phyloP scores from a whole-genome alignment of 2,113 vertebrate species.

The Pandion haliaetus region DNA sequence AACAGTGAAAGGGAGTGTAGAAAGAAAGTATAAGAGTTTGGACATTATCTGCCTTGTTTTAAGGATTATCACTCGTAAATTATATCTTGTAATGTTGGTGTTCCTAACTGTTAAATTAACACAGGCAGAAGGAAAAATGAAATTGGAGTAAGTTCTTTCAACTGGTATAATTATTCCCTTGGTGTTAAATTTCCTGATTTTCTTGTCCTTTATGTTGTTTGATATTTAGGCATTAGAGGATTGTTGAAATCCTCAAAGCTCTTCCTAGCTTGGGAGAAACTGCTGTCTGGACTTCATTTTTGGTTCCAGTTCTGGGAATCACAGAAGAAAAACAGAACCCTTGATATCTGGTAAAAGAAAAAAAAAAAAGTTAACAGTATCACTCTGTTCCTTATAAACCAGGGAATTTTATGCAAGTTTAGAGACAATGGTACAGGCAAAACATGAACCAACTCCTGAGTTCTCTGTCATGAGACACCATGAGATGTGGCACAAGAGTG shows the following conservation, averaged over 20 bases:
- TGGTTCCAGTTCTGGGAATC: not conserved
- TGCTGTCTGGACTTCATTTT: not conserved
- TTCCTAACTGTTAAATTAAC: not conserved
- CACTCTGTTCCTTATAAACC: not conserved
- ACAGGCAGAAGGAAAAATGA: not conserved
- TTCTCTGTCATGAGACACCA: slow-evolving; percentile 24
- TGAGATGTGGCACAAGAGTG: not conserved
- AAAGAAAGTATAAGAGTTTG: not conserved
- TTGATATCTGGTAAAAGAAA: not conserved
- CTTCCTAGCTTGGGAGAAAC: not conserved
- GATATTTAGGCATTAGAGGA: not conserved
- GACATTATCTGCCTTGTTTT: not conserved
- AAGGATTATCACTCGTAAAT: not conserved
- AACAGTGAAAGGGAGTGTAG: not conserved
- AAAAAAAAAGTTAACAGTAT: not conserved
- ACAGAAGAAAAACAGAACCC: not conserved
- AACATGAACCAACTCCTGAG: not conserved
- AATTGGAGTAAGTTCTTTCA: not conserved
- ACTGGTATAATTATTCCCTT: not conserved
- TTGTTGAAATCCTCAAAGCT: slow-evolving; percentile 19
- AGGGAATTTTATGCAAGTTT: not conserved
- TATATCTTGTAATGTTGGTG: not conserved
- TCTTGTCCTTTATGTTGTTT: slow-evolving; percentile 11
- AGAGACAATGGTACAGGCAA: not conserved
- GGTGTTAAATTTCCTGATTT: slow-evolving; percentile 18